Base-by-base conservation (phyloP, 2,888 invertebrate genomes). In the Odontocerum albicorne region DNA sequence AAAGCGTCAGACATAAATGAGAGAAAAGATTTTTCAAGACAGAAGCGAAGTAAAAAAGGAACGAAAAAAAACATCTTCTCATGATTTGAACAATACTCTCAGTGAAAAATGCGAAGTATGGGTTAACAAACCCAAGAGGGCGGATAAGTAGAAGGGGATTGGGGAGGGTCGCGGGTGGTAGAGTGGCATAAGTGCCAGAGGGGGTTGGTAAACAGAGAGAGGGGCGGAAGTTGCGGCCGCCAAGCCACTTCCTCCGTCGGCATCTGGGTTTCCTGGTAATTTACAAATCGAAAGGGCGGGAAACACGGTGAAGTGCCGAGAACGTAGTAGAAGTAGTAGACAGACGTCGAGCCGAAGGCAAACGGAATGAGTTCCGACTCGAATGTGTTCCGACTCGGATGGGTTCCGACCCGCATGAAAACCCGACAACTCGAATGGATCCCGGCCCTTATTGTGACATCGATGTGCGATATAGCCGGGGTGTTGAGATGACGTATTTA, bases 251-350 rank as follows among this genome's bases (percentile, higher is more conserved):
- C 47, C 44, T 44, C 31, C 19, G 32, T 17, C 22, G 47, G 36
- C 36, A 16, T 35, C 22, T 20, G 20, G 17, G 47, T 36, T 47
- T 47, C 47, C 47, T 47, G 47, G 47, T 22, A 47, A 45, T 45
- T 45, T 45, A 45, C 45, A 45, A 35, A 47, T 47, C 47, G 47
- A 47, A 47, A 33, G 36, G 47, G 36, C 47, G 47, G 43, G 36
- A 47, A 47, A 45, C 45, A 45, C 33, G 45, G 19, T 33, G 45
- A 33, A 12, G 13, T 32, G 45, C 45, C 13, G n/a, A n/a, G n/a
- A n/a, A n/a, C n/a, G n/a, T n/a, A n/a, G n/a, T n/a, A n/a, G n/a
- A n/a, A n/a, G n/a, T n/a, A n/a, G n/a, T n/a, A n/a, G n/a, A n/a
- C n/a, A n/a, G n/a, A n/a, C n/a, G n/a, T n/a, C n/a, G n/a, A n/a